Percentiles rank a stretch among this genome's conserved stretches.
These are phyloP conservation scores for Adrianichthys oophorus DNA, from an alignment of 2,797 vertebrate genomes.

Conservation along the genomic window DNA sequence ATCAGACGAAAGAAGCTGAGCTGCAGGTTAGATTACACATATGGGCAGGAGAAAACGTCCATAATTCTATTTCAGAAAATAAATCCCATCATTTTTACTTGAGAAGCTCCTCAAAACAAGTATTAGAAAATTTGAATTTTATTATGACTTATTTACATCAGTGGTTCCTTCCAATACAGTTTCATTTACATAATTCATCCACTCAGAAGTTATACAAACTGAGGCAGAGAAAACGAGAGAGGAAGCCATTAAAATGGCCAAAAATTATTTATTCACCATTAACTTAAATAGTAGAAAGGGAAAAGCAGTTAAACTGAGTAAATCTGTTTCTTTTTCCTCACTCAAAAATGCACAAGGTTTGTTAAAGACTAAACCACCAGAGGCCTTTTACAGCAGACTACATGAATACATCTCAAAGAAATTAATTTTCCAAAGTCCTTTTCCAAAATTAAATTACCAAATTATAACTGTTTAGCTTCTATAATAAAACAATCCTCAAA, in stretches of 20 bases:
- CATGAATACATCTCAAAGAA: constrained; percentile 22
- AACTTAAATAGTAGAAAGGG: constrained; percentile 41
- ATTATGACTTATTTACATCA: constrained; percentile 74
- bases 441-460: not conserved
- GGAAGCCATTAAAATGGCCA: constrained; percentile 22
- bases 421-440: constrained; percentile 16
- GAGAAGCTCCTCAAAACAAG: not conserved
- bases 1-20: too few species aligned
- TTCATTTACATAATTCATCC: constrained; percentile 53
- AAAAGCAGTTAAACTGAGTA: constrained; percentile 21
- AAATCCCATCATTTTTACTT: too few species aligned
- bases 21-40: too few species aligned
- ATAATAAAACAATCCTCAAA: constrained; percentile 3
- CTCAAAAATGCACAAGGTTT: constrained; percentile 28
- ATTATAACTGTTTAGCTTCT: constrained; percentile 5
- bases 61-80: too few species aligned
- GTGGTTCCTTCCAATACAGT: constrained; percentile 63
- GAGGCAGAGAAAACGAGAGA: constrained; percentile 46
- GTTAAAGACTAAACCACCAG: constrained; percentile 3
- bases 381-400: constrained; percentile 26
- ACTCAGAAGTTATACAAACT: constrained; percentile 57
- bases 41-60: too few species aligned
- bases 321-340: constrained; percentile 21
- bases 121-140: constrained; percentile 73
- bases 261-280: constrained; percentile 18